These are phyloP conservation scores for Cydia pomonella DNA, from an alignment of 1,140 invertebrate genomes.

Conservation along the genomic window DNA sequence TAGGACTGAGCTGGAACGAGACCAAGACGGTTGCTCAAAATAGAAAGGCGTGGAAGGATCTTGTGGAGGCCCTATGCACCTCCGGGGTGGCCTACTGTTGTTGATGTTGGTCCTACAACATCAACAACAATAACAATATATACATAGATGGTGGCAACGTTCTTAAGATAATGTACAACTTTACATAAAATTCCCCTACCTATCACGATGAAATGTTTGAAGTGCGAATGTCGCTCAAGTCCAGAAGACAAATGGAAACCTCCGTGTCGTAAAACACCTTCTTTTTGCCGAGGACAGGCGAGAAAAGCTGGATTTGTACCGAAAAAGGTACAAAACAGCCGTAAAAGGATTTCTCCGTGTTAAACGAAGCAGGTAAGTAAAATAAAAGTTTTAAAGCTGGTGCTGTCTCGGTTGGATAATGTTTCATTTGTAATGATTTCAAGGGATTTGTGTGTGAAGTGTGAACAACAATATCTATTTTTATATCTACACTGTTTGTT, in stretches of 20 bases:
- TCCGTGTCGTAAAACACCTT: not conserved
- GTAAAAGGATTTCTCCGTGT: not conserved
- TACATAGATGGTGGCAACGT: too few relatives aligned
- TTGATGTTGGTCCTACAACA: too few relatives aligned
- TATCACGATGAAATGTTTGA: not conserved
- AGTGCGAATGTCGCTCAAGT: not conserved
- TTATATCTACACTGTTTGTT: too few relatives aligned
- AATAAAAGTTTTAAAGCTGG: not conserved
- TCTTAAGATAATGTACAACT: too few relatives aligned
- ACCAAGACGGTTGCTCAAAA: too few relatives aligned
- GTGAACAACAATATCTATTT: too few relatives aligned
- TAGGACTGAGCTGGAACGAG: too few relatives aligned
- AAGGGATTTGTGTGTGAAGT: too few relatives aligned
- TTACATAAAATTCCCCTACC: not conserved
- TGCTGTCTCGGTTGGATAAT: not conserved
- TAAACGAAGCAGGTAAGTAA: not conserved
- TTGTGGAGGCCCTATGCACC: too few relatives aligned
- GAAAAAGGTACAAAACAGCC: not conserved
- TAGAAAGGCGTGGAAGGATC: too few relatives aligned
- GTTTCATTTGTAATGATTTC: constrained; percentile 1
- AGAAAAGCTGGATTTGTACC: not conserved
- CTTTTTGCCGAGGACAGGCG: constrained; percentile 8
- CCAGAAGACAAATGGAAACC: not conserved
- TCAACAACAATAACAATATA: too few relatives aligned
- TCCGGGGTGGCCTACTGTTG: too few relatives aligned